phyloP scores from a whole-genome alignment of 1,140 invertebrate genomes.

The Drosophila rufa region DNA sequence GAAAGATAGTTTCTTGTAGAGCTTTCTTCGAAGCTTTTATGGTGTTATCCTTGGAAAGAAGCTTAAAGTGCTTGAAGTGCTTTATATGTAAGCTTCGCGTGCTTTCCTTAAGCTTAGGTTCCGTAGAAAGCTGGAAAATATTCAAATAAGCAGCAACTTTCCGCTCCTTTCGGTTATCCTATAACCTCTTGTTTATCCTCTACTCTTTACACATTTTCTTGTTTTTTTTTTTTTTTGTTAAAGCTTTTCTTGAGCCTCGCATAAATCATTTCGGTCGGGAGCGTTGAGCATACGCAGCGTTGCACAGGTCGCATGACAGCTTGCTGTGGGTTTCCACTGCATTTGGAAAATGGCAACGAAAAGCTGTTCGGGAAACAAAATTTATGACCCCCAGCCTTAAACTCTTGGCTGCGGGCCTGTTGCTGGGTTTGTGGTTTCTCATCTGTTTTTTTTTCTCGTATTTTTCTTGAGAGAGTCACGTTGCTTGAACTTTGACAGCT shows the following conservation, averaged over 20 bases:
- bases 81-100: not conserved
- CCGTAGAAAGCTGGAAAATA: not conserved
- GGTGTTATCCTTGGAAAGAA: not conserved
- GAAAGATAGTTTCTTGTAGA: not conserved
- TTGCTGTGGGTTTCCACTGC: constrained; percentile 18
- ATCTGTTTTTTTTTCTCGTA: not conserved
- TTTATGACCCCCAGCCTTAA: constrained; percentile 13
- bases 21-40: not conserved
- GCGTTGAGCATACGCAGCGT: constrained; percentile 61
- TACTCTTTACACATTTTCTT: not conserved
- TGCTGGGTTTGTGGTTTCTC: constrained; percentile 22
- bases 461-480: not conserved
- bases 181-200: not conserved
- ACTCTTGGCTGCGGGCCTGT: constrained; percentile 38
- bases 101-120: not conserved
- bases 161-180: not conserved
- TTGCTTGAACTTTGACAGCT: constrained; percentile 7
- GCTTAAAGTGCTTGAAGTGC: not conserved
- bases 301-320: constrained; percentile 15
- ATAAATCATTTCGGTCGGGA: constrained; percentile 53
- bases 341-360: constrained; percentile 28
- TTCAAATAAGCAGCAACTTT: constrained; percentile 2
- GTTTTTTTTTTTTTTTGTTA: not conserved
- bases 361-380: constrained; percentile 29
- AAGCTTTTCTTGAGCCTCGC: constrained; percentile 8